Percentiles rank a stretch among this genome's conserved stretches.
Conservation (phyloP, 2,888 invertebrate genomes). For the Smittia aterrima region DNA sequence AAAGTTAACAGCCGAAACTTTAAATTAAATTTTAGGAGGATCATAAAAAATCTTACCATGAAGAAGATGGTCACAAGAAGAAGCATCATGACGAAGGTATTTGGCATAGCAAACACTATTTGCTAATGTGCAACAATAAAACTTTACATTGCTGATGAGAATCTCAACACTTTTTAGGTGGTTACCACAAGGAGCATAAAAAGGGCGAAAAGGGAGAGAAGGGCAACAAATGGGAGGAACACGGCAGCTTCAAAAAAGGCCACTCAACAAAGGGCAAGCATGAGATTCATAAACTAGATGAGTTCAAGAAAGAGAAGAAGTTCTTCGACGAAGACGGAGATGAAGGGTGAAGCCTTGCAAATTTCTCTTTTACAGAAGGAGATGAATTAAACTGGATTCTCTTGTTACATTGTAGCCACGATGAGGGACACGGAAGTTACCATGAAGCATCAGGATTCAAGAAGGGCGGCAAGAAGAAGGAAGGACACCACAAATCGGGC, state of each 20-base stretch:
- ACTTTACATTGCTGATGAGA: conserved; percentile 1
- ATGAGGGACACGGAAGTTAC: conserved; percentile 77
- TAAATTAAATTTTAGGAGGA: conserved; percentile 49
- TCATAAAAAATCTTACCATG: conserved; percentile 56
- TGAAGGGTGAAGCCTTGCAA: conserved; percentile 55
- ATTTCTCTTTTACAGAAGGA: neutral
- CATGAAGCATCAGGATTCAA: conserved; percentile 78
- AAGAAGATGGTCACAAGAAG: conserved; percentile 56
- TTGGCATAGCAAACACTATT: neutral
- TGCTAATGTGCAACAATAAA: neutral
- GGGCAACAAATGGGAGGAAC: conserved; percentile 41
- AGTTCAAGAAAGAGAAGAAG: conserved; percentile 81
- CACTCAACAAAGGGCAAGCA: conserved; percentile 85
- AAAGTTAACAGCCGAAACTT: conserved; percentile 50
- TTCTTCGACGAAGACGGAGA: conserved; percentile 85
- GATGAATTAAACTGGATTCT: neutral
- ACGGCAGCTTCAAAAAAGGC: conserved; percentile 73
- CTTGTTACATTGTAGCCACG: conserved; percentile 56
- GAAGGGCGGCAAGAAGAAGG: conserved; percentile 77
- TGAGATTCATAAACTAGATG: conserved; percentile 79
- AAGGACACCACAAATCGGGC: conserved; percentile 74
- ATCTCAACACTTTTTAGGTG: conserved; percentile 20
- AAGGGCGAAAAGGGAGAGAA: conserved; percentile 58
- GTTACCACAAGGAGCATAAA: conserved; percentile 53
- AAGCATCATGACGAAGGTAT: conserved; percentile 55